phyloP scores from a whole-genome alignment of 2,113 vertebrate species.

The Dascyllus trimaculatus region DNA sequence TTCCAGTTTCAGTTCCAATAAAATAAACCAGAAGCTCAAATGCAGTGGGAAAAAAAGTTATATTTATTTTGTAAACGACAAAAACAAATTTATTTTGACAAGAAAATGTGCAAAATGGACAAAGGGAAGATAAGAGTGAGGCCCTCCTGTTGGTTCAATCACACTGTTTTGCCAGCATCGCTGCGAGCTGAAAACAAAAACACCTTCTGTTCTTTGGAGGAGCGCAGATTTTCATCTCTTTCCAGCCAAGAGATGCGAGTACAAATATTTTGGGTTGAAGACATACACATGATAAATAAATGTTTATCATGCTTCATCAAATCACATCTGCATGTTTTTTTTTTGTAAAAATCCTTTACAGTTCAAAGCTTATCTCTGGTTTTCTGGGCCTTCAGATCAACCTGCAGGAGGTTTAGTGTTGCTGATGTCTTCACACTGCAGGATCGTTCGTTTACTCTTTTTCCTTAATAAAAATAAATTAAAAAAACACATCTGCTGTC shows the following conservation, averaged over 20 bases:
- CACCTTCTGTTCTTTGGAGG: conserved; percentile 62
- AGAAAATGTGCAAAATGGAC: conserved; percentile 69
- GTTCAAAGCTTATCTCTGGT: conserved; percentile 68
- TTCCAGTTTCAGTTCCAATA: conserved; percentile 19
- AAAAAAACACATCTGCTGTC: conserved; percentile 19
- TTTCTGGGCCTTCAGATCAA: background rate
- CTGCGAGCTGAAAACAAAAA: conserved; percentile 61
- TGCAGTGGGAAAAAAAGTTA: background rate
- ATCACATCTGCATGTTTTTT: background rate
- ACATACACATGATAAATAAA: background rate
- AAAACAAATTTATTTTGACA: conserved; percentile 23
- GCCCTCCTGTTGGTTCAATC: conserved; percentile 63
- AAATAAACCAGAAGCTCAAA: conserved; percentile 28
- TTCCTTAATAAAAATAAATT: background rate
- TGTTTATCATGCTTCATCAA: background rate
- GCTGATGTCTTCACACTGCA: conserved; percentile 3
- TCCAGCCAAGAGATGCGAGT: conserved; percentile 10
- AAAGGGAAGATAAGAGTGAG: background rate
- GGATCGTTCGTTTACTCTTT: background rate
- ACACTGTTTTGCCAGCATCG: conserved; percentile 80
- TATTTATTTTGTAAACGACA: conserved; percentile 49
- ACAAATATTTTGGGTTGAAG: conserved; percentile 70
- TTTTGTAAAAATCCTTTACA: background rate
- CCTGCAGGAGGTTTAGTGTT: conserved; percentile 38
- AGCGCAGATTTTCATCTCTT: conserved; percentile 75